Percentiles rank a stretch among this genome's conserved stretches.
Evolutionary conservation across 2,888 invertebrate species (phyloP).

Genomic region (Stenurella melanura): DNA sequence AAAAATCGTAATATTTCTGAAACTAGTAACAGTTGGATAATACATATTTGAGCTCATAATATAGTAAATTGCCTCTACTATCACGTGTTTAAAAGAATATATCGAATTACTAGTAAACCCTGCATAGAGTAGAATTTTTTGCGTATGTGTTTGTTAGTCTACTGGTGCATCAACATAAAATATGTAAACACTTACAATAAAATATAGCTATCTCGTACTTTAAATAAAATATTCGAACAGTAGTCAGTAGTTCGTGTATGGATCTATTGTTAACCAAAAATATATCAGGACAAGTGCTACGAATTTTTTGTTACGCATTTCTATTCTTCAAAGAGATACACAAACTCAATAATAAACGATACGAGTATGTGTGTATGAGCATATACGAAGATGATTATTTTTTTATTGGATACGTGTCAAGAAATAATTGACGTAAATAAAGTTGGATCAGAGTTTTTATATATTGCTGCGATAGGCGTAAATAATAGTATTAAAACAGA

Average conservation of each 20-base stretch:
- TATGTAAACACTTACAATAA: not conserved
- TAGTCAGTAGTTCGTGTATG: no score
- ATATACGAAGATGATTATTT: not conserved
- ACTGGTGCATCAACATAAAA: no score
- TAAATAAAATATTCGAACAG: no score
- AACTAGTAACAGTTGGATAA: no score
- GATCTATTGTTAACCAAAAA: not conserved
- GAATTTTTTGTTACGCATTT: not conserved
- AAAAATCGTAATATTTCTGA: no score
- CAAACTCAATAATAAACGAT: not conserved
- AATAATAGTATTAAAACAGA: not conserved
- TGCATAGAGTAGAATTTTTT: no score
- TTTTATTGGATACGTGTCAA: conserved; percentile 28
- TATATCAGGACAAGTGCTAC: not conserved
- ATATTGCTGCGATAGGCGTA: not conserved
- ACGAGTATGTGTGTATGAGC: not conserved
- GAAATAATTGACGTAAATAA: conserved; percentile 12
- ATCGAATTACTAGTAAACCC: no score
- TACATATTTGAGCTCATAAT: no score
- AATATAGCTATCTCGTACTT: not conserved
- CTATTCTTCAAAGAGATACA: not conserved
- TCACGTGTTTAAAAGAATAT: no score
- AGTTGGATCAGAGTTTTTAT: conserved; percentile 5
- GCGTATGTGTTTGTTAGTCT: no score
- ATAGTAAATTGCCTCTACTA: no score